phyloP scores from a whole-genome alignment of 2,888 invertebrate species.

The Silvanus unidentatus region DNA sequence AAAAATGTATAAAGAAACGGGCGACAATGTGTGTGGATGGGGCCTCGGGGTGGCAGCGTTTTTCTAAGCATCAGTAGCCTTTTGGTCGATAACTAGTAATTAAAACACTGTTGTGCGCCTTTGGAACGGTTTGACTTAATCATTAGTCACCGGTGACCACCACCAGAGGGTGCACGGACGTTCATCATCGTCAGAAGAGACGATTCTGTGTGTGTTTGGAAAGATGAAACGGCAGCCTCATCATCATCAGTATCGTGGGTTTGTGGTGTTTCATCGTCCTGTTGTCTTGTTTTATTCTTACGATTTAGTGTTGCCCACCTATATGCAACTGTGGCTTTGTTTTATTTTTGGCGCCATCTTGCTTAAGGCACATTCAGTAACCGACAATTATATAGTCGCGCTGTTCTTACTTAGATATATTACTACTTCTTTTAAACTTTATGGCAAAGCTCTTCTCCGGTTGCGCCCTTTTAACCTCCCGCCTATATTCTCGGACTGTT shows the following conservation, averaged over 20 bases:
- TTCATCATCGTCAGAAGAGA: conserved; percentile 1
- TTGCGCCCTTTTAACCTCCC: conserved; percentile 17
- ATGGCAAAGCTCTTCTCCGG: conserved; percentile 7
- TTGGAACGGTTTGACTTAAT: conserved; percentile 40
- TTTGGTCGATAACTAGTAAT: conserved; percentile 38
- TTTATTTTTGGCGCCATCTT: conserved; percentile 46
- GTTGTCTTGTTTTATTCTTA: conserved; percentile 12
- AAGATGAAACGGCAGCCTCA: no score
- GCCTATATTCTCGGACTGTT: conserved; percentile 6
- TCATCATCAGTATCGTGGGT: not conserved
- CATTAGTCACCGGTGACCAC: conserved; percentile 40
- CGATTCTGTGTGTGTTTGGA: no score
- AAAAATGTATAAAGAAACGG: conserved; percentile 23
- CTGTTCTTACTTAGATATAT: conserved; percentile 40
- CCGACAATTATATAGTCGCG: conserved; percentile 45
- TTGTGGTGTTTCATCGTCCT: conserved; percentile 12
- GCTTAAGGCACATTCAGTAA: conserved; percentile 38
- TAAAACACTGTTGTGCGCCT: conserved; percentile 32
- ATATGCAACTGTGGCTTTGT: conserved; percentile 22
- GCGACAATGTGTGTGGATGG: not conserved
- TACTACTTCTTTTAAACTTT: conserved; percentile 25
- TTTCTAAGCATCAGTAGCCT: conserved; percentile 36
- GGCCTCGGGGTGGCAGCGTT: not conserved
- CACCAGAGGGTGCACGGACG: conserved; percentile 31
- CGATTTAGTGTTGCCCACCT: no score